phyloP scores from a whole-genome alignment of 2,113 vertebrate genomes.

The Eolophus roseicapilla region DNA sequence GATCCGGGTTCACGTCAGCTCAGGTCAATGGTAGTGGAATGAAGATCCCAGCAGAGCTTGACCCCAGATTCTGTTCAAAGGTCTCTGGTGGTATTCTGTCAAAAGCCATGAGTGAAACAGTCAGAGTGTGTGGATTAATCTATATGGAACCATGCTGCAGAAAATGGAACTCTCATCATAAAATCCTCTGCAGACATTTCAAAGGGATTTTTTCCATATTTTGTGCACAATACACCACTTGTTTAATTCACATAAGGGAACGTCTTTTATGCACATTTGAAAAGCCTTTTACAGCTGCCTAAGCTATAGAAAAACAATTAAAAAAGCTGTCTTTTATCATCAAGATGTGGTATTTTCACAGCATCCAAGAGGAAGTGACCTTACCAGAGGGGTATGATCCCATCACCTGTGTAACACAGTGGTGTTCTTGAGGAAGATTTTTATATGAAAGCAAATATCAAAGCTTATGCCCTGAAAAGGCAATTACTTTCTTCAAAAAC shows the following conservation, averaged over 20 bases:
- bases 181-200: neutral
- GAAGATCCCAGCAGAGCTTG: neutral
- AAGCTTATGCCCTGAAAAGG: neutral
- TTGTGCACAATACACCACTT: neutral
- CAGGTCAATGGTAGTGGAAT: neutral
- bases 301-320: neutral
- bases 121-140: neutral
- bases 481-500: neutral
- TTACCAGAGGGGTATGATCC: neutral
- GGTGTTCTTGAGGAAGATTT: neutral
- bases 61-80: slow-evolving; percentile 41
- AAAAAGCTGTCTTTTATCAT: neutral
- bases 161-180: neutral
- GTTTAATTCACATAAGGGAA: neutral
- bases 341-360: neutral
- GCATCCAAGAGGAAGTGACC: slow-evolving; percentile 5
- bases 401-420: neutral
- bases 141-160: neutral
- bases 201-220: neutral
- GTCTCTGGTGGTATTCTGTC: neutral
- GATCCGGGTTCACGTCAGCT: neutral
- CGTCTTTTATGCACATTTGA: neutral
- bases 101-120: slow-evolving; percentile 16
- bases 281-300: neutral
- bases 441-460: neutral